These are phyloP conservation scores for Calliphora vicina DNA, from an alignment of 1,140 invertebrate species.

Conservation along the genomic window DNA sequence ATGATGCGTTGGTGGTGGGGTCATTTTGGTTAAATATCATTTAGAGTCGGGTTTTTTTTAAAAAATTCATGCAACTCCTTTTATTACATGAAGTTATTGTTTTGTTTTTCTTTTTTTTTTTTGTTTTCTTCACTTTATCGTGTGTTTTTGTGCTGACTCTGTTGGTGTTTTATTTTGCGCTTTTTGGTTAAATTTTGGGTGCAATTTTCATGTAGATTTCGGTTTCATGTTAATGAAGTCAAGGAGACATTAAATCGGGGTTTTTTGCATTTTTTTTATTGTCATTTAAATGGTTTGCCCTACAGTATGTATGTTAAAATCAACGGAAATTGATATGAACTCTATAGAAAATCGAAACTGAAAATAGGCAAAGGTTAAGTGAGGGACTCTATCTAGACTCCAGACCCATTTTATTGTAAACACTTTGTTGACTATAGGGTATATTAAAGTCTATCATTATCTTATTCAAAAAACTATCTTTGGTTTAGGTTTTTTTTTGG, in stretches of 20 bases:
- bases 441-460: neutral
- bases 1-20: slow-evolving; percentile 27
- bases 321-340: no score
- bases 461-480: neutral
- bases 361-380: no score
- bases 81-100: neutral
- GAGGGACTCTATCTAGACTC: no score
- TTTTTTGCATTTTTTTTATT: neutral
- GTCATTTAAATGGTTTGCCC: neutral
- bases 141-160: neutral
- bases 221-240: slow-evolving; percentile 31
- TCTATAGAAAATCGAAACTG: no score
- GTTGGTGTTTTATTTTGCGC: slow-evolving; percentile 8
- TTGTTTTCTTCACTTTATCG: neutral
- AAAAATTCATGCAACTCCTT: slow-evolving; percentile 9
- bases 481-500: neutral
- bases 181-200: slow-evolving; percentile 19
- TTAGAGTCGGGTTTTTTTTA: neutral
- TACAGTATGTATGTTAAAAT: no score
- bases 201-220: slow-evolving; percentile 18
- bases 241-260: slow-evolving; percentile 5
- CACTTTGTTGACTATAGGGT: neutral
- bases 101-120: neutral
- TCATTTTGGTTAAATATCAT: slow-evolving; percentile 28
- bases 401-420: neutral